Evolutionary conservation across 2,113 vertebrate species (phyloP).

Genomic region (Paramisgurnus dabryanus): DNA sequence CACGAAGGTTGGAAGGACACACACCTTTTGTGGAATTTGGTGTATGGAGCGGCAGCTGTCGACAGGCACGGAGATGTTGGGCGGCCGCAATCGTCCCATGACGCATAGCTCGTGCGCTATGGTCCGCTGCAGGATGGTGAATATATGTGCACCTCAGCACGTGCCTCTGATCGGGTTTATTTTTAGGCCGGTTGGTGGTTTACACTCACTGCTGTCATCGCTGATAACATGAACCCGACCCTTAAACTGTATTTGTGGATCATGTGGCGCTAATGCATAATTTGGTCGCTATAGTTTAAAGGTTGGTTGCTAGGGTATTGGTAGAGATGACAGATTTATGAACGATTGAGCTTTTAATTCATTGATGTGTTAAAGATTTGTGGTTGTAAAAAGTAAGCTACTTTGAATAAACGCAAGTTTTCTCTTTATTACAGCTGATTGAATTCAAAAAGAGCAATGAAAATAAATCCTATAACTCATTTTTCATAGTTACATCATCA

Average conservation of each 20-base stretch:
- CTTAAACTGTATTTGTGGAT: constrained; percentile 4
- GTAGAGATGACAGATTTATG: too few species aligned
- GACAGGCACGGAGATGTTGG: constrained; percentile 51
- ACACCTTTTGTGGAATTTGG: constrained; percentile 17
- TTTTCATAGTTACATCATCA: too few species aligned
- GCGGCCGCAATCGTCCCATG: constrained; percentile 61
- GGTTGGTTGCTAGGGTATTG: neutral
- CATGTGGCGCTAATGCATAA: neutral
- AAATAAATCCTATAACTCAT: too few species aligned
- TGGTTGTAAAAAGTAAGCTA: too few species aligned
- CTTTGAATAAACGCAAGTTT: too few species aligned
- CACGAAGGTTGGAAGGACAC: constrained; percentile 5
- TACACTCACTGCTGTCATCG: constrained; percentile 8
- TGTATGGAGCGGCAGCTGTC: constrained; percentile 60
- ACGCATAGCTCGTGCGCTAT: constrained; percentile 51
- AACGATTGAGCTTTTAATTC: too few species aligned
- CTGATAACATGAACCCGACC: neutral
- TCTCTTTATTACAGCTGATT: too few species aligned
- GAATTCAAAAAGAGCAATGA: too few species aligned
- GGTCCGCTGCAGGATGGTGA: constrained; percentile 1
- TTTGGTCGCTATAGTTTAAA: neutral
- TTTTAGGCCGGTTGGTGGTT: constrained; percentile 24
- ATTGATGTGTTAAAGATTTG: too few species aligned
- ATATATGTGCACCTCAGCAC: constrained; percentile 48
- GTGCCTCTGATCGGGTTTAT: constrained; percentile 26